Evolutionary conservation across 2,888 invertebrate genomes (phyloP).

Genomic region (Melanchra persicariae): DNA sequence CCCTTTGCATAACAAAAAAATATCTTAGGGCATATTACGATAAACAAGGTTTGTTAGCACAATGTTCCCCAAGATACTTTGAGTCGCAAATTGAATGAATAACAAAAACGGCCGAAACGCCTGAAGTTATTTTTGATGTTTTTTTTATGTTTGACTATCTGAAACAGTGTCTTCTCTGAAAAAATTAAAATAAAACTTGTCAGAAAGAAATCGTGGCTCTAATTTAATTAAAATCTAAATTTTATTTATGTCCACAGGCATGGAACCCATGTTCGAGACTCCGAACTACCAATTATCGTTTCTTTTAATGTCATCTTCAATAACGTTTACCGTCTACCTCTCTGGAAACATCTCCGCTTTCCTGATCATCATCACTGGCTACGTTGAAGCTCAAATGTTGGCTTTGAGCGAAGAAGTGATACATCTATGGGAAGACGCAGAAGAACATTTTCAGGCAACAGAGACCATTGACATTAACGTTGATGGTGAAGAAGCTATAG

Average conservation of each 20-base stretch:
- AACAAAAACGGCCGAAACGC: conserved; percentile 2
- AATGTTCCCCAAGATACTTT: not conserved
- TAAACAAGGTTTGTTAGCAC: conserved; percentile 1
- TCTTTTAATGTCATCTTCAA: conserved; percentile 22
- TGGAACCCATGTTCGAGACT: conserved; percentile 45
- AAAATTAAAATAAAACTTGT: not conserved
- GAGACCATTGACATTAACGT: not conserved
- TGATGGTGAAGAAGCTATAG: not conserved
- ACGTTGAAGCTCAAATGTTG: conserved; percentile 31
- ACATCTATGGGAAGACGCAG: conserved; percentile 38
- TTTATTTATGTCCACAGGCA: conserved; percentile 15
- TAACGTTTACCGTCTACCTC: conserved; percentile 5
- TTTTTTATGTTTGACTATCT: conserved; percentile 12
- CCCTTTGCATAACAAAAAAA: conserved; percentile 16
- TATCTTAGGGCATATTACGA: conserved; percentile 2
- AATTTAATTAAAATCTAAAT: too few relatives aligned
- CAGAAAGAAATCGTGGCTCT: not conserved
- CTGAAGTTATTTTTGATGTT: not conserved
- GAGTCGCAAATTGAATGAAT: not conserved
- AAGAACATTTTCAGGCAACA: conserved; percentile 2
- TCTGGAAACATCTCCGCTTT: conserved; percentile 31
- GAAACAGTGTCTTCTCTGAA: not conserved
- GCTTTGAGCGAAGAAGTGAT: conserved; percentile 42
- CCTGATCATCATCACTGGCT: conserved; percentile 34
- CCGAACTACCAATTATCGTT: conserved; percentile 46